phyloP scores from a whole-genome alignment of 2,888 invertebrate genomes.

The Oeneis ivallda region DNA sequence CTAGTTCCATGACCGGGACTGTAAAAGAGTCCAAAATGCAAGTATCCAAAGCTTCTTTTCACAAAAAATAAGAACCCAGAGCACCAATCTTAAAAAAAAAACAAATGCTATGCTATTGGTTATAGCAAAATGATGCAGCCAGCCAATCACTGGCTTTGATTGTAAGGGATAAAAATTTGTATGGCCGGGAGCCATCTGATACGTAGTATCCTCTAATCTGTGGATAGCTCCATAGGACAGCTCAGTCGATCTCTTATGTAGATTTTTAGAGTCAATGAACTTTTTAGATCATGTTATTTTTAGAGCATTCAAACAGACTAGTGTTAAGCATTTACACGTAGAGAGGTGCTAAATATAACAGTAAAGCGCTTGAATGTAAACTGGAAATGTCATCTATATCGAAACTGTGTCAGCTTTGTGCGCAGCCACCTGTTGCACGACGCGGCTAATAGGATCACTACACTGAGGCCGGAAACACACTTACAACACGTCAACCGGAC shows the following conservation, averaged over 20 bases:
- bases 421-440: constrained; percentile 10
- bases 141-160: no score
- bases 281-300: not conserved
- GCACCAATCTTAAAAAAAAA: no score
- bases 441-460: constrained; percentile 6
- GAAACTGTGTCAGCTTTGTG: constrained; percentile 23
- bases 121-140: no score
- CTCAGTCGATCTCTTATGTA: not conserved
- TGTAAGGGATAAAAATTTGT: no score
- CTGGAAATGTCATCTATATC: constrained; percentile 35
- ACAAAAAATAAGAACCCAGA: no score
- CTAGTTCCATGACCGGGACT: no score
- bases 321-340: constrained; percentile 27
- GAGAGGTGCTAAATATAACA: constrained; percentile 38
- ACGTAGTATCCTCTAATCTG: no score
- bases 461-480: constrained; percentile 3
- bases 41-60: no score
- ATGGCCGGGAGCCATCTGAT: no score
- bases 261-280: constrained; percentile 5
- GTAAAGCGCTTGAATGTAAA: constrained; percentile 33
- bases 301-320: constrained; percentile 19
- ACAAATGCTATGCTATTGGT: no score
- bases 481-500: not conserved
- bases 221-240: no score
- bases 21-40: no score